Evolutionary conservation across 2,113 vertebrate species (phyloP).

Genomic region (Petroica traversi): DNA sequence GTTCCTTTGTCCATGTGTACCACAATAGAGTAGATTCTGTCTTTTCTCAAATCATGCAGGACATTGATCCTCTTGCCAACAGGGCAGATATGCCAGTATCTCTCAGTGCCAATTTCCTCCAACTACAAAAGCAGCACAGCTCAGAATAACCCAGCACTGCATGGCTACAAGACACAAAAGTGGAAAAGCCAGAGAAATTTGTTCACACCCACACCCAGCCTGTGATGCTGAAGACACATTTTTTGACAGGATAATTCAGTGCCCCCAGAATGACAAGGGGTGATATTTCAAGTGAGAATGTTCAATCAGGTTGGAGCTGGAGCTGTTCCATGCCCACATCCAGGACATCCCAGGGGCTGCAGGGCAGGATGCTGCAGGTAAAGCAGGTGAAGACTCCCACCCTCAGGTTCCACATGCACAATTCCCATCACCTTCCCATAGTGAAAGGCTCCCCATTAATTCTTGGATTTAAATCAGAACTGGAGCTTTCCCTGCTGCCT

Average conservation of each 20-base stretch:
- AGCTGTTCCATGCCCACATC: not conserved
- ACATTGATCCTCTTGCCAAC: not conserved
- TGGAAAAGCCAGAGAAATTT: not conserved
- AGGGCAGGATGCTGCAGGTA: not conserved
- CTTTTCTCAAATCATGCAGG: not conserved
- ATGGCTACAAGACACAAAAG: not conserved
- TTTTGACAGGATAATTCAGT: not conserved
- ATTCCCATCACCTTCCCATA: accelerated
- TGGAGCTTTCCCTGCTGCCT: not conserved
- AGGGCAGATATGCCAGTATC: not conserved
- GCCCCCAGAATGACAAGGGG: not conserved
- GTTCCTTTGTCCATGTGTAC: not conserved
- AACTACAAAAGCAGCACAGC: not conserved
- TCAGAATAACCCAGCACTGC: not conserved
- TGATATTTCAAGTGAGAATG: not conserved
- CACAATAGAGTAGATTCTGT: not conserved
- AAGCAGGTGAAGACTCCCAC: not conserved
- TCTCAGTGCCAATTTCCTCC: not conserved
- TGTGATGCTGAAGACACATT: not conserved
- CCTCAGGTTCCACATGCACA: accelerated
- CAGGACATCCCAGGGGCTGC: accelerated
- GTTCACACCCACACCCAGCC: not conserved
- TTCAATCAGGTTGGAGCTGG: not conserved
- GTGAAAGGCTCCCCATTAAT: not conserved
- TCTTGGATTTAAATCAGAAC: not conserved